Evolutionary conservation across 1,140 invertebrate genomes (phyloP), one percentile per base, ranked within the genome.

Genomic region (Drosophila sproati): DNA sequence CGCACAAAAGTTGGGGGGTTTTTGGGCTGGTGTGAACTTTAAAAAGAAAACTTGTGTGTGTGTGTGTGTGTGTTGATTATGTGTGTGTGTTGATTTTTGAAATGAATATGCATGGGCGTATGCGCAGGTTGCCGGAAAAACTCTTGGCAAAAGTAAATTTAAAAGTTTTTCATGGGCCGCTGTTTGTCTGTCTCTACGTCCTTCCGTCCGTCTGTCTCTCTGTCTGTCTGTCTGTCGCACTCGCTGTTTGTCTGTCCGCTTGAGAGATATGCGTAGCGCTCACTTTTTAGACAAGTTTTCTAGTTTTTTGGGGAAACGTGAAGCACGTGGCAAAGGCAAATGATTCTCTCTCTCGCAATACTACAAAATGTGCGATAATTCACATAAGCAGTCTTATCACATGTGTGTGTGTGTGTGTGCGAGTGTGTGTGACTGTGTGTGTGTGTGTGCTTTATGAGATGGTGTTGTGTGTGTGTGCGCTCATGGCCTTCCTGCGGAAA

Each of bases 81-180:
- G 73, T 60, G 55, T 86, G 63, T 67, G 67, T 64, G 82, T 50
- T 75, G 68, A 82, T 70, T 82, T 75, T 80, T 82, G 83, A 88
- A 87, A 88, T 88, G 83, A 87, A 88, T 87, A 82, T 88, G 83
- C 80, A 79, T 78, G 75, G 66, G 66, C 48, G 41, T 63, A 63
- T 8, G 56, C 4, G 43, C 61, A 56, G 35, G 81, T 52, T 64
- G 51, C 48, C 77, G 73, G 68, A 70, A 80, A 83, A 88, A 90
- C 78, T 90, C 85, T 81, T 90, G 80, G 86, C 80, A 89, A 89
- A 90, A 89, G 86, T 89, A 89, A 89, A 90, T 89, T 89, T 89
- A 86, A 89, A 89, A 89, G 86, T 89, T 89, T 89, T 90, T 79
- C 61, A 77, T 78, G 70, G 59, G 79, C 76, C 78, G 63, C 69